Percentiles rank a stretch among this genome's conserved stretches.
Conservation (phyloP, 92 coral and sea anemone species). For the Chrysogorgia sp. region DNA sequence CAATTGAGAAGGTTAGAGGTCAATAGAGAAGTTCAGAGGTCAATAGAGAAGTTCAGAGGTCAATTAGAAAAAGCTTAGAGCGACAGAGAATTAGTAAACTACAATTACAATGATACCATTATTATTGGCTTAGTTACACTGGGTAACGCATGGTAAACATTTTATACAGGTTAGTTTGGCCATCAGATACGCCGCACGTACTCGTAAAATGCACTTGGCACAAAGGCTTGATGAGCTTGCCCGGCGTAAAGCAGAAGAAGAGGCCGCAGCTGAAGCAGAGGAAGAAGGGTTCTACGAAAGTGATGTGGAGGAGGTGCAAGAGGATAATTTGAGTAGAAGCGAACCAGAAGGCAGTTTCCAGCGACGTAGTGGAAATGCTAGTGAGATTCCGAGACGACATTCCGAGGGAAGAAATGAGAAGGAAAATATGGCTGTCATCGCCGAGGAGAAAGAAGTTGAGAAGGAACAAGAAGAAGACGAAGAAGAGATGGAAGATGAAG, state of each 20-base stretch:
- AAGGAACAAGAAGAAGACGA: slow-evolving; percentile 42
- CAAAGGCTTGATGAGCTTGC: slow-evolving; percentile 85
- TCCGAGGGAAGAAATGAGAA: slow-evolving; percentile 27
- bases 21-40: too few species aligned
- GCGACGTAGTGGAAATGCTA: neutral
- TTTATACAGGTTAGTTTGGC: slow-evolving; percentile 99
- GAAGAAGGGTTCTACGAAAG: slow-evolving; percentile 51
- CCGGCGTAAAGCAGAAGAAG: slow-evolving; percentile 81
- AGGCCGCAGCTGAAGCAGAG: slow-evolving; percentile 49
- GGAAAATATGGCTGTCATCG: neutral
- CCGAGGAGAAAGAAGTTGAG: slow-evolving; percentile 44
- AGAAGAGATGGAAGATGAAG: slow-evolving; percentile 33
- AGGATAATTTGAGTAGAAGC: neutral
- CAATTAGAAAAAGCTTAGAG: too few species aligned
- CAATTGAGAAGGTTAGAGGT: too few species aligned
- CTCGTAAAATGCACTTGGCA: slow-evolving; percentile 87
- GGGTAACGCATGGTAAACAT: too few species aligned
- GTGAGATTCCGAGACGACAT: neutral
- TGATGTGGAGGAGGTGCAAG: slow-evolving; percentile 36
- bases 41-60: too few species aligned
- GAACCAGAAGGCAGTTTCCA: neutral
- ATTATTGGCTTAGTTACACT: too few species aligned
- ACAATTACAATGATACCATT: too few species aligned
- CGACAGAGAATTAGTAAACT: too few species aligned
- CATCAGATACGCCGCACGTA: slow-evolving; percentile 88